A percentile compares a stretch with the other conserved stretches of the same genome.
Evolutionary conservation across 2,888 invertebrate species (phyloP).

Genomic region (Diaphora mendica): DNA sequence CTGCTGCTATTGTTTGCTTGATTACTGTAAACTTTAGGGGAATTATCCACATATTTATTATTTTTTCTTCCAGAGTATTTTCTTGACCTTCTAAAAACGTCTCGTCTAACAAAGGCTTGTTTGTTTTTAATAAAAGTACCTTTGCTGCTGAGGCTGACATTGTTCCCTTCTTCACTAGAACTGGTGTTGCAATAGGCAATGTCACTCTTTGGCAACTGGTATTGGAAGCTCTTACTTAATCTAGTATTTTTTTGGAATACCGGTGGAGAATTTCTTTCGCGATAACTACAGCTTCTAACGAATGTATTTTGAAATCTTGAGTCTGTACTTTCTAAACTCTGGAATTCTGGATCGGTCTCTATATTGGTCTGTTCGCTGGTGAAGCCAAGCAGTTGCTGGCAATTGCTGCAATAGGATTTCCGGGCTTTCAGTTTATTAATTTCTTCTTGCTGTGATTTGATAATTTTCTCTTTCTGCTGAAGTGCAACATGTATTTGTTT

Average conservation of each 20-base stretch:
- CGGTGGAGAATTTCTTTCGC: slow-evolving; percentile 82
- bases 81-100: slow-evolving; percentile 82
- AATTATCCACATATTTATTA: slow-evolving; percentile 71
- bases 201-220: slow-evolving; percentile 81
- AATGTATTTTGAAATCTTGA: slow-evolving; percentile 82
- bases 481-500: slow-evolving; percentile 89
- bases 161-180: slow-evolving; percentile 84
- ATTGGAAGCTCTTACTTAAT: slow-evolving; percentile 84
- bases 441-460: slow-evolving; percentile 89
- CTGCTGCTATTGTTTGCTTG: slow-evolving; percentile 79
- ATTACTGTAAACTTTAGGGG: slow-evolving; percentile 72
- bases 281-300: slow-evolving; percentile 82
- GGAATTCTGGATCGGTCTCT: slow-evolving; percentile 84
- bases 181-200: slow-evolving; percentile 80
- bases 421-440: slow-evolving; percentile 88
- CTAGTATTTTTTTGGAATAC: slow-evolving; percentile 85
- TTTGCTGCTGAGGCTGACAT: slow-evolving; percentile 72
- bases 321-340: slow-evolving; percentile 83
- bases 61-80: slow-evolving; percentile 83
- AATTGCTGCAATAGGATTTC: slow-evolving; percentile 82
- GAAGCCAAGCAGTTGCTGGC: slow-evolving; percentile 82
- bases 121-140: slow-evolving; percentile 87
- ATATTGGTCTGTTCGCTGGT: slow-evolving; percentile 85
- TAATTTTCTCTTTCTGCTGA: slow-evolving; percentile 90
- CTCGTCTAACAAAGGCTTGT: slow-evolving; percentile 82